phyloP scores from a whole-genome alignment of 2,888 invertebrate genomes.

The Hipparchia semele region DNA sequence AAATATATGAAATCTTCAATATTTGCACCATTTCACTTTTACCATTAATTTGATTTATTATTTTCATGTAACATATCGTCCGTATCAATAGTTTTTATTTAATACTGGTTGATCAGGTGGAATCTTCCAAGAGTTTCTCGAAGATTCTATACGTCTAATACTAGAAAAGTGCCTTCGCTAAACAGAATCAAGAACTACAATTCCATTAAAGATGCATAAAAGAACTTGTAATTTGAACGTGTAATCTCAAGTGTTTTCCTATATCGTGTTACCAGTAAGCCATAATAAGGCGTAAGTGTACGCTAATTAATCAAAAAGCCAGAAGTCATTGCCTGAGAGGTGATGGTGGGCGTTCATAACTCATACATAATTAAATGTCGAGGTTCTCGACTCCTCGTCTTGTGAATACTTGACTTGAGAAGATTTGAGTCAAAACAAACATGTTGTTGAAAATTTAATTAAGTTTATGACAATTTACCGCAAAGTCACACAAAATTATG shows the following conservation, averaged over 20 bases:
- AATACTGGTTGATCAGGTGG: no score
- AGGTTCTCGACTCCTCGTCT: slow-evolving; percentile 66
- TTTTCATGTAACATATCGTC: no score
- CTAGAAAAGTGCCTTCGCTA: neutral
- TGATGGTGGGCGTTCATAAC: slow-evolving; percentile 69
- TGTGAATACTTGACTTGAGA: slow-evolving; percentile 11
- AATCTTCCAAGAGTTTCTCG: slow-evolving; percentile 6
- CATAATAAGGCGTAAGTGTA: slow-evolving; percentile 15
- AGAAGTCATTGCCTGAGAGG: slow-evolving; percentile 68
- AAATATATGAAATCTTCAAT: neutral
- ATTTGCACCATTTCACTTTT: neutral
- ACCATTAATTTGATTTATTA: no score
- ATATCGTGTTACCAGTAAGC: slow-evolving; percentile 16
- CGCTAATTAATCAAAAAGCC: slow-evolving; percentile 67
- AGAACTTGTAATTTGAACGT: slow-evolving; percentile 42
- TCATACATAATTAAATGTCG: slow-evolving; percentile 75
- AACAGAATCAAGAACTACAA: neutral
- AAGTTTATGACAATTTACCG: neutral
- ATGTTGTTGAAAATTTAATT: slow-evolving; percentile 15
- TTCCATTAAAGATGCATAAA: neutral
- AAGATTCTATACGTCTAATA: neutral
- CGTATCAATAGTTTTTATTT: neutral
- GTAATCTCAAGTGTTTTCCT: slow-evolving; percentile 32
- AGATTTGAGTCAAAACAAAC: slow-evolving; percentile 12
- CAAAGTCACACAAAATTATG: neutral